Conservation (phyloP, 2,888 invertebrate genomes). For the Pterobdella sp. region DNA sequence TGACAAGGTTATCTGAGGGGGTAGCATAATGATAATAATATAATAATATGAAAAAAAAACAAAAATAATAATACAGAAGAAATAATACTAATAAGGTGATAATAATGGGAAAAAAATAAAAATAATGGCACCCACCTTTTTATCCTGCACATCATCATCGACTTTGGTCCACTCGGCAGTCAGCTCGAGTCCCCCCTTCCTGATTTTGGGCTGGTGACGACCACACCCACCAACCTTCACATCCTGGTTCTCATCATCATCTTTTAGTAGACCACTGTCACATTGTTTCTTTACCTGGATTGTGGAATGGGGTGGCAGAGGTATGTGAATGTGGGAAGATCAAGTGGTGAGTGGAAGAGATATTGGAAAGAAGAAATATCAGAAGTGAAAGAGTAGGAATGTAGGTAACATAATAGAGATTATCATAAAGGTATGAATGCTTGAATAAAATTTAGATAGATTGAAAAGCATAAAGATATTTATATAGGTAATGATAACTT, state of each 20-base stretch:
- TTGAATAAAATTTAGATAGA: too few relatives aligned
- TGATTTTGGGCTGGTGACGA: conserved; percentile 87
- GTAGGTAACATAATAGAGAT: too few relatives aligned
- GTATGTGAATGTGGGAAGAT: too few relatives aligned
- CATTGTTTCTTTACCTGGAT: not conserved
- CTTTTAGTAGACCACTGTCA: not conserved
- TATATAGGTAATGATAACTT: too few relatives aligned
- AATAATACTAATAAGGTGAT: not conserved
- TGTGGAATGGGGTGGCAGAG: too few relatives aligned
- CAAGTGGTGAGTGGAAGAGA: too few relatives aligned
- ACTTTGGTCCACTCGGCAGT: conserved; percentile 75
- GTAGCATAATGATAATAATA: too few relatives aligned
- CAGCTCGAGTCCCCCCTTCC: conserved; percentile 80
- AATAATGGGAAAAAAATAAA: not conserved
- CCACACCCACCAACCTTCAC: conserved; percentile 68
- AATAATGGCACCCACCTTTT: not conserved
- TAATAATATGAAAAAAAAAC: too few relatives aligned
- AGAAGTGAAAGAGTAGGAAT: too few relatives aligned
- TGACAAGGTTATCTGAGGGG: conserved; percentile 67
- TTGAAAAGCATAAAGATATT: too few relatives aligned
- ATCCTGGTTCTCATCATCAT: not conserved
- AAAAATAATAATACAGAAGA: not conserved
- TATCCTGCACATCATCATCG: conserved; percentile 47
- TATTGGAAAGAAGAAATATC: too few relatives aligned
- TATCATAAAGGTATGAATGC: too few relatives aligned